Percentiles rank a stretch among this genome's conserved stretches.
Conservation (phyloP, 2,888 invertebrate genomes). For the Plebejus argus region DNA sequence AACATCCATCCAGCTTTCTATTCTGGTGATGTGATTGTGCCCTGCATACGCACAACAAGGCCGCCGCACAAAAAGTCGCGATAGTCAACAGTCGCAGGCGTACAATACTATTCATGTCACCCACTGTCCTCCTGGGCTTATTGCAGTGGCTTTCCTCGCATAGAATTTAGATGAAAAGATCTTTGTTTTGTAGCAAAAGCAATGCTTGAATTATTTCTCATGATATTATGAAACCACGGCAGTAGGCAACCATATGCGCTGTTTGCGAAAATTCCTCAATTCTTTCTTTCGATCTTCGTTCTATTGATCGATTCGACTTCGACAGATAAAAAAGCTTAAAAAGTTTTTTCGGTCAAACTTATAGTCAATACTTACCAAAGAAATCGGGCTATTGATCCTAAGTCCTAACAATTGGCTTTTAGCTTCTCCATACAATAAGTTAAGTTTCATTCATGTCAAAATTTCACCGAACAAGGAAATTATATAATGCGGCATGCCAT, state of each 20-base stretch:
- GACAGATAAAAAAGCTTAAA: too few species aligned
- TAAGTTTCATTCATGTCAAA: too few species aligned
- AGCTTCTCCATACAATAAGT: too few species aligned
- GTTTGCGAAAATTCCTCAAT: too few species aligned
- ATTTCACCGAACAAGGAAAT: too few species aligned
- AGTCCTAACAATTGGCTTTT: too few species aligned
- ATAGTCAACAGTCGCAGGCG: conserved; percentile 53
- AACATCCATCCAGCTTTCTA: not conserved
- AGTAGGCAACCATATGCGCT: not conserved
- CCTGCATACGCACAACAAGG: conserved; percentile 64
- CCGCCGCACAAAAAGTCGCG: conserved; percentile 61
- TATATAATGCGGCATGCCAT: too few species aligned
- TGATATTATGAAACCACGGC: not conserved
- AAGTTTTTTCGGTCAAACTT: too few species aligned
- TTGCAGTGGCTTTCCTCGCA: conserved; percentile 12
- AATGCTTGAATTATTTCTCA: not conserved
- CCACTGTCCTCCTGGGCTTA: conserved; percentile 41
- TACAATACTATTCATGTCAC: conserved; percentile 63
- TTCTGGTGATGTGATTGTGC: conserved; percentile 39
- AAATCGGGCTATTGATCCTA: too few species aligned
- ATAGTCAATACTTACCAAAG: too few species aligned
- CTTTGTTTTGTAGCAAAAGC: not conserved
- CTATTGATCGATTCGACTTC: too few species aligned
- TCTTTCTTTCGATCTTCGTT: too few species aligned
- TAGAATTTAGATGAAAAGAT: not conserved